Conservation (phyloP, 2,797 vertebrate species). For the Corythornis leucogaster region DNA sequence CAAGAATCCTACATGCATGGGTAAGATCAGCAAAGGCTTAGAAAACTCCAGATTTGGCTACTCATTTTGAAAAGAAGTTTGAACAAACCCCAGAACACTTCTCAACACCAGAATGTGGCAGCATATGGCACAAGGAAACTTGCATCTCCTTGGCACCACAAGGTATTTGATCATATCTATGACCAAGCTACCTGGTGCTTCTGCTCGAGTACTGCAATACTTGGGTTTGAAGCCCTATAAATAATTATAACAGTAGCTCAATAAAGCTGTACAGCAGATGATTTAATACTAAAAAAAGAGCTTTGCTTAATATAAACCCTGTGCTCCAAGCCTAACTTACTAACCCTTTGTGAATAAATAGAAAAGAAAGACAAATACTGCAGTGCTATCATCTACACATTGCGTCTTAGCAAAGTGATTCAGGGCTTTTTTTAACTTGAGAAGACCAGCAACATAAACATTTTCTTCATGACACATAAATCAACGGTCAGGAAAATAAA, state of each 20-base stretch:
- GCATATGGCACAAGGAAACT: not conserved
- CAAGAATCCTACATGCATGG: not conserved
- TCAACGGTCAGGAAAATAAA: slow-evolving; percentile 30
- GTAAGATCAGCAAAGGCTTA: not conserved
- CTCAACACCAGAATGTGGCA: not conserved
- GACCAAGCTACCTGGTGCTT: not conserved
- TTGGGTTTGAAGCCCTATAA: slow-evolving; percentile 5
- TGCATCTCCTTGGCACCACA: not conserved
- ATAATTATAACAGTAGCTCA: not conserved
- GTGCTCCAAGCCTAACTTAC: not conserved
- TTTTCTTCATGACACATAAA: slow-evolving; percentile 52
- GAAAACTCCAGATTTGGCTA: not conserved
- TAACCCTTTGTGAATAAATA: slow-evolving; percentile 51
- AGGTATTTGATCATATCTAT: not conserved
- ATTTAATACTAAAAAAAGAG: slow-evolving; percentile 12
- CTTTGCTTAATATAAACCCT: slow-evolving; percentile 50
- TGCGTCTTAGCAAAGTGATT: slow-evolving; percentile 31
- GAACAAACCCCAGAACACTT: not conserved
- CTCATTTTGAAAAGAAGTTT: not conserved
- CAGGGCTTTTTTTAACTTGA: slow-evolving; percentile 26
- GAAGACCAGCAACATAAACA: slow-evolving; percentile 61
- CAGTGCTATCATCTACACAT: slow-evolving; percentile 2
- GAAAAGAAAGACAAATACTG: slow-evolving; percentile 37
- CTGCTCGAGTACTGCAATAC: not conserved
- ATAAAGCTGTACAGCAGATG: slow-evolving; percentile 22